Base-by-base conservation (phyloP, 2,797 vertebrate genomes). In the Molossus alvarezi region DNA sequence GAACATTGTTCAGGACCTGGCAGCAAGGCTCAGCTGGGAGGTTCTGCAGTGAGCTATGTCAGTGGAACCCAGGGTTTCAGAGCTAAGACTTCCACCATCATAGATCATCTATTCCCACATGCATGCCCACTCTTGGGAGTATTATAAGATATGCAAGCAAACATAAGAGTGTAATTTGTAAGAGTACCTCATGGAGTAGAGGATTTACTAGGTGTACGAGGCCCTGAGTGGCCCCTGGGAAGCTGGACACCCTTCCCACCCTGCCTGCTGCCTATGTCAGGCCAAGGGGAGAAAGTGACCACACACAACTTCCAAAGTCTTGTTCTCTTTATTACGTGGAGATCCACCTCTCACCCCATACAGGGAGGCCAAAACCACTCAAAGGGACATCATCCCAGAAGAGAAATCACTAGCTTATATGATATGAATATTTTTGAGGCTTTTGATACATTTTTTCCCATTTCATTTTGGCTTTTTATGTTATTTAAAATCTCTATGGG, bases 401-500 rank as follows among this genome's bases (percentile, higher is more conserved):
- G 12, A 82, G 11, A 25, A 86, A 62, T 62, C 25, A 79, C 48
- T 37, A 8, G 15, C 27, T 45, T 64, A 88, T 20, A 62, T 6
- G 20, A 76, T 92, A 93, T 18, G 13, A 89, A 77, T 86, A 75
- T 67, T 89, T 90, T 75, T 79, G 37, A 94, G 62, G 20, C 3
- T 87, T 95, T 91, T 55, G 8, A 95, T 80, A 76, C 21, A 87
- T 79, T 94, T 60, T 71, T 4, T 87, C 60, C 53, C 53, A 84
- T 92, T 95, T 95, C 10, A 80, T 84, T 72, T 77, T 85, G 73
- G 15, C 33, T 86, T 86, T 64, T 81, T 58, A 79, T 29, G 20
- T 85, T 82, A 75, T 37, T 71, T 73, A 91, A 88, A 93, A 82
- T 91, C 76, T 83, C 69, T 93, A 5, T 55, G 57, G 27, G 90